Evolutionary conservation across 2,113 vertebrate genomes (phyloP).

Genomic region (Saccopteryx bilineata): DNA sequence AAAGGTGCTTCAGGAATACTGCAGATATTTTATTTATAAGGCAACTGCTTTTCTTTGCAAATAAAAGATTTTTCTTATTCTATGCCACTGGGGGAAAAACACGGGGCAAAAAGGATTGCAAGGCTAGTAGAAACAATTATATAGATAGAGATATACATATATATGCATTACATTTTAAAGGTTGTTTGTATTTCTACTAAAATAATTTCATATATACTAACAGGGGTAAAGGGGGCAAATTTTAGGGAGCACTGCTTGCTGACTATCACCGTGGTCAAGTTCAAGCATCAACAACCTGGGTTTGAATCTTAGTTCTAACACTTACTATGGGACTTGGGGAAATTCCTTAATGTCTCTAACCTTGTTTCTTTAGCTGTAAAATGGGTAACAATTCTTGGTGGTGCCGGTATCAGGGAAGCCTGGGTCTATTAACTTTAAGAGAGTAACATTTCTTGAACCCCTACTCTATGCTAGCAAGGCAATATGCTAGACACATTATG

Average conservation of each 20-base stretch:
- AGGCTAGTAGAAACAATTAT: neutral
- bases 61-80: constrained; percentile 24
- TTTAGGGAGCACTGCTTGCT: neutral
- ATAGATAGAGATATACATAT: neutral
- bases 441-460: neutral
- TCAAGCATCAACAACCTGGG: neutral
- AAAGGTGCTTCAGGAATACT: neutral
- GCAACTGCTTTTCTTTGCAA: neutral
- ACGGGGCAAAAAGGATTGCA: neutral
- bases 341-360: neutral
- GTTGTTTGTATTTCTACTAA: neutral
- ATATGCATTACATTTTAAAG: neutral
- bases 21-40: constrained; percentile 13
- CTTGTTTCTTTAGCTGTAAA: constrained; percentile 33
- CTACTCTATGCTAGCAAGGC: neutral
- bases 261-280: neutral
- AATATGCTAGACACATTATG: neutral
- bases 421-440: neutral
- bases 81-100: constrained; percentile 20
- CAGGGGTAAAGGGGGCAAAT: neutral
- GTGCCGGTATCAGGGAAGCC: neutral
- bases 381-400: neutral
- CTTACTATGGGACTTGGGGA: neutral
- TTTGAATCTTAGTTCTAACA: neutral
- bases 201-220: neutral